Conservation (phyloP, 2,113 vertebrate genomes). For the Montifringilla adamsi region DNA sequence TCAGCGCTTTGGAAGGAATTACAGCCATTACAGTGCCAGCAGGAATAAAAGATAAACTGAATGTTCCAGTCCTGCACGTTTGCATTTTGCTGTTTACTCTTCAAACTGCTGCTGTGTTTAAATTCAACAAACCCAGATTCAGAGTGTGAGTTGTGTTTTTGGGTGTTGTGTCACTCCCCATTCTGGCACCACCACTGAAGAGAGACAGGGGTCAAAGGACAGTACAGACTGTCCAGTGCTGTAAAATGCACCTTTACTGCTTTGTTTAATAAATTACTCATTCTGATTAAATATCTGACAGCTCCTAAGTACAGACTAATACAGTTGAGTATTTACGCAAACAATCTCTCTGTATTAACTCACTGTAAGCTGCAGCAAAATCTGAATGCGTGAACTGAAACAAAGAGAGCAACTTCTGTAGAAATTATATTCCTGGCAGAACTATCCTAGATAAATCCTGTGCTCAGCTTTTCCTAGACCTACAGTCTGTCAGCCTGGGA, state of each 20-base stretch:
- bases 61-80: background rate
- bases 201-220: slow-evolving; percentile 59
- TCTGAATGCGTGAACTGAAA: background rate
- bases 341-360: background rate
- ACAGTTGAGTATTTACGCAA: background rate
- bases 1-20: background rate
- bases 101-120: slow-evolving; percentile 10
- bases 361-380: background rate
- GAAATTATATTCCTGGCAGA: background rate
- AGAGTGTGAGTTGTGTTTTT: background rate
- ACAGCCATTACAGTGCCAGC: background rate
- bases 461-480: background rate
- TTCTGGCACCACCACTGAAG: background rate
- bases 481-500: background rate
- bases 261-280: slow-evolving; percentile 62
- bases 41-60: background rate
- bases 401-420: background rate
- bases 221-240: slow-evolving; percentile 14
- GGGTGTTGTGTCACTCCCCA: background rate
- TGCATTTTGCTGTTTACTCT: background rate
- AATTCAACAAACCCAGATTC: slow-evolving; percentile 31
- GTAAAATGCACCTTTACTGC: slow-evolving; percentile 1
- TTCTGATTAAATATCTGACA: slow-evolving; percentile 14
- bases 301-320: background rate
- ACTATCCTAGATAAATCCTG: background rate